Conservation (phyloP, 2,113 vertebrate genomes). For the Ondatra zibethicus region DNA sequence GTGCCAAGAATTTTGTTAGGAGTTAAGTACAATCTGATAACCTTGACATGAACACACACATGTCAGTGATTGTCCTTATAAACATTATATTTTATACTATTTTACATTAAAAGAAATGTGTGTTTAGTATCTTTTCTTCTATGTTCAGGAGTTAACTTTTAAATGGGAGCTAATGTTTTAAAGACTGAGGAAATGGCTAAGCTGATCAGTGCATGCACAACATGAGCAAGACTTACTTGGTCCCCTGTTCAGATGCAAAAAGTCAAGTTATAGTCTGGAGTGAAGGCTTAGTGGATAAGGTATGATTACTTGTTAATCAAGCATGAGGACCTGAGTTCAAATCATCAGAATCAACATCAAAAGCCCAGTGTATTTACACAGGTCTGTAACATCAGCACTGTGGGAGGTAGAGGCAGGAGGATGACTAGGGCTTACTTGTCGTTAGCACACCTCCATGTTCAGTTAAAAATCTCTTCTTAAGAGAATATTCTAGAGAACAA, state of each 20-base stretch:
- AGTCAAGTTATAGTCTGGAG: background rate
- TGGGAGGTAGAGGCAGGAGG: too few relatives aligned
- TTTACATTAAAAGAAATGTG: background rate
- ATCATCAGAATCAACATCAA: too few relatives aligned
- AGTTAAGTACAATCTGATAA: conserved; percentile 36
- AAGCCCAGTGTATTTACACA: background rate
- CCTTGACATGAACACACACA: background rate
- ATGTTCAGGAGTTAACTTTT: conserved; percentile 16
- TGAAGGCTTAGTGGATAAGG: background rate
- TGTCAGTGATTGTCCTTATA: background rate
- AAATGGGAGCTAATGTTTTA: conserved; percentile 6
- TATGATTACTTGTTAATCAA: background rate
- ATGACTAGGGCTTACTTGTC: background rate
- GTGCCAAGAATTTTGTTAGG: background rate
- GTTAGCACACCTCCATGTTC: background rate
- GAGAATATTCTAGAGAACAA: background rate
- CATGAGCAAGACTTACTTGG: background rate
- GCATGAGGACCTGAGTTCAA: background rate
- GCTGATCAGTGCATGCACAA: too few relatives aligned
- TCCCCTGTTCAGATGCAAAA: background rate
- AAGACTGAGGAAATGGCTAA: background rate
- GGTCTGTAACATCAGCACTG: too few relatives aligned
- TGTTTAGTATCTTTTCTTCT: conserved; percentile 12
- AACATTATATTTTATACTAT: background rate
- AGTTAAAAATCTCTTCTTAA: background rate